Evolutionary conservation across 2,113 vertebrate genomes (phyloP).

Genomic region (Orycteropus afer): DNA sequence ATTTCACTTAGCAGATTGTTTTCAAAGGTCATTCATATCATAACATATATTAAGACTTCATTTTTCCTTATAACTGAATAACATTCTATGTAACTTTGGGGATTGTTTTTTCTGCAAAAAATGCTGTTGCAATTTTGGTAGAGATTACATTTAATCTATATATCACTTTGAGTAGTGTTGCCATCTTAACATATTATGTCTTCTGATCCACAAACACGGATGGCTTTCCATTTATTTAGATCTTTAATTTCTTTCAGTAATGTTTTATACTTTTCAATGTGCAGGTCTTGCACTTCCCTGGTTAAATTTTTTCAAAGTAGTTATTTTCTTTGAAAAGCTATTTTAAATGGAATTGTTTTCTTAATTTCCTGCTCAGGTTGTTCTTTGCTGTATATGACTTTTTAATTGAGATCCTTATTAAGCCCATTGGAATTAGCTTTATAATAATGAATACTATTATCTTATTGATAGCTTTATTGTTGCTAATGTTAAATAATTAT

Average conservation of each 20-base stretch:
- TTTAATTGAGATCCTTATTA: slow-evolving; percentile 51
- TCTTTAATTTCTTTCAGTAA: not conserved
- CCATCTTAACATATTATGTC: not conserved
- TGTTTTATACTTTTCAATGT: not conserved
- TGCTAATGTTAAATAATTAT: slow-evolving; percentile 17
- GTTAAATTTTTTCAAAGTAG: not conserved
- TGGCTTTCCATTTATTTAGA: not conserved
- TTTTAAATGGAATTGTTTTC: not conserved
- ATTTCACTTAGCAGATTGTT: too few relatives aligned
- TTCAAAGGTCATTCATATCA: too few relatives aligned
- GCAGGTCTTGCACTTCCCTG: not conserved
- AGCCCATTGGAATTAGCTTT: not conserved
- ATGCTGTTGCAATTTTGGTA: too few relatives aligned
- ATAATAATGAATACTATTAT: not conserved
- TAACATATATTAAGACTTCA: too few relatives aligned
- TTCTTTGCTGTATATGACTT: not conserved
- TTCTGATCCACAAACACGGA: not conserved
- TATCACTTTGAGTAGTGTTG: too few relatives aligned
- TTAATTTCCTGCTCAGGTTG: not conserved
- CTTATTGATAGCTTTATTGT: not conserved
- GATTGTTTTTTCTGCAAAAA: too few relatives aligned
- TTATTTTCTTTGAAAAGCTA: not conserved
- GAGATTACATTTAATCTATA: too few relatives aligned
- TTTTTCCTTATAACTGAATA: too few relatives aligned
- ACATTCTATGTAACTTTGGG: too few relatives aligned